Evolutionary conservation across 2,888 invertebrate species (phyloP), one percentile per base, ranked within the genome.

Genomic region (Pseudeuparius sepicola): DNA sequence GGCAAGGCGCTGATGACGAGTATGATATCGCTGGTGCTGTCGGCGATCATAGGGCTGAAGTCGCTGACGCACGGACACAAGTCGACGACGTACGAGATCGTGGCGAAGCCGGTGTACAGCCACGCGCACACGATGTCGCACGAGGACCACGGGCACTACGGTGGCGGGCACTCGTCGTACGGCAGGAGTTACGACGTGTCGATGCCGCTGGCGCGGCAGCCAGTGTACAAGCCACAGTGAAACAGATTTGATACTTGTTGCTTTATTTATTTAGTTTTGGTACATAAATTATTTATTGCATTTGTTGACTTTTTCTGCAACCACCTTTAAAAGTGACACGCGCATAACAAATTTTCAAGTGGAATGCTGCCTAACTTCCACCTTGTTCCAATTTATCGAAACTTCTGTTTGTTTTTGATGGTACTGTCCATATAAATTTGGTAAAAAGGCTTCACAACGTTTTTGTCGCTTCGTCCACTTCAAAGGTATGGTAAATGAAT

Each of bases 1-100:
- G n/a, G n/a, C n/a, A n/a, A n/a, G n/a, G n/a, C 84, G 1, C 55
- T 84, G 11, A 78, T 84, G 75, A 78, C 82, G 0, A 80, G 78
- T 1, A 56, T 84, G 39, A 75, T 84, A 71, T 80, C 84, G 0
- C 64, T 84, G 1, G 71, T 82, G 43, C 61, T 84, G 1, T 79
- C 83, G 0, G 78, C 77, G 0, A 71, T 82, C 37, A 67, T 80
- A 31, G 82, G 83, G 0, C 61, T 84, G 36, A 83, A 83, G 50
- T 57, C 82, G 13, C 67, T 78, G 2, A 69, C 79, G 2, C 59
- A 70, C 2, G 77, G 78, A 2, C 72, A 75, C 36, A 77, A 77
- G 51, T 43, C 62, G 48, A 82, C 84, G 6, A 84, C 84, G 0
- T 86, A 86, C 53, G 85, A 86, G 61, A 82, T 86, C 41, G 77